These are phyloP conservation scores for Microcebus lehilahytsara DNA, from an alignment of 2,113 vertebrate genomes.

Conservation along the genomic window DNA sequence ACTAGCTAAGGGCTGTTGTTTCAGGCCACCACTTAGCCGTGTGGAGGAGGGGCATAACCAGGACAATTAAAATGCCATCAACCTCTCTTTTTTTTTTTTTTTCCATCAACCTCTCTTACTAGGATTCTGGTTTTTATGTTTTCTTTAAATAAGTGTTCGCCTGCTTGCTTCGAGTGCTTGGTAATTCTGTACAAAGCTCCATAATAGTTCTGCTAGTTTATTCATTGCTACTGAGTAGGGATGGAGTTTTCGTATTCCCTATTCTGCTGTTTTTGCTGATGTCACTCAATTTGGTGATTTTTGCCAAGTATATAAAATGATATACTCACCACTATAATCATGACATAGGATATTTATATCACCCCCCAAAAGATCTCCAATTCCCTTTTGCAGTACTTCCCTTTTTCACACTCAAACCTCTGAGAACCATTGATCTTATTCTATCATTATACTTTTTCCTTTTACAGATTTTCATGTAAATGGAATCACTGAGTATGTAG, in stretches of 20 bases:
- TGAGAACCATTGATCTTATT: neutral
- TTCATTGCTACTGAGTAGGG: neutral
- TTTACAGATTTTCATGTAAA: neutral
- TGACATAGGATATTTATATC: neutral
- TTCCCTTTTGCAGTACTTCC: neutral
- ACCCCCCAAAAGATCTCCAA: neutral
- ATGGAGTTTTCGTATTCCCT: neutral
- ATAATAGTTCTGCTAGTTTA: neutral
- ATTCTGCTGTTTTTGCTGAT: neutral
- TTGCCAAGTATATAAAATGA: neutral
- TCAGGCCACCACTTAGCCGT: neutral
- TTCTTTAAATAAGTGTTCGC: neutral
- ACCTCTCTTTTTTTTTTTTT: neutral
- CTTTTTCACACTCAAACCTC: neutral
- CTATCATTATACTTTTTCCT: neutral
- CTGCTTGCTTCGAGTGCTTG: neutral
- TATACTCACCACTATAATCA: neutral
- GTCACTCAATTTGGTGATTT: neutral
- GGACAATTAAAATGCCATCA: neutral
- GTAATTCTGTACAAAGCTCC: neutral
- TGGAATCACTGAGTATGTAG: neutral
- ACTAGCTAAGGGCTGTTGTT: neutral
- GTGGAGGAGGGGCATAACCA: neutral
- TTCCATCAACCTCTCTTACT: neutral
- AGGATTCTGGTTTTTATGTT: neutral